Conservation (phyloP, 2,113 vertebrate genomes). For the Cacatua alba region DNA sequence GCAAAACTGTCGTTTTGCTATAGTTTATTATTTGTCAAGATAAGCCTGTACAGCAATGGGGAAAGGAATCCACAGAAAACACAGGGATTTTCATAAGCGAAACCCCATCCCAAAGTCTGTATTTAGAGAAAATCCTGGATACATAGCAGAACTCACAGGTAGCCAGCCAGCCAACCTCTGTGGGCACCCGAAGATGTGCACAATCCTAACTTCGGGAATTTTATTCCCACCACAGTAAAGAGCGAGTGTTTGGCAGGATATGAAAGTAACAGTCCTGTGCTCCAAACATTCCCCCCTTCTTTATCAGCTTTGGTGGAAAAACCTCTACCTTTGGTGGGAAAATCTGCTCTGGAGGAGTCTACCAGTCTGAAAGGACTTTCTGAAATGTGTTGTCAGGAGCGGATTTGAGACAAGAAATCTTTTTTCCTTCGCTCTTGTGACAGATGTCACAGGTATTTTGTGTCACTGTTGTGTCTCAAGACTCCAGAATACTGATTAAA, state of each 20-base stretch:
- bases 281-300: neutral
- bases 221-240: neutral
- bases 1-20: neutral
- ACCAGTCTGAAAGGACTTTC: neutral
- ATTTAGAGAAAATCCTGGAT: neutral
- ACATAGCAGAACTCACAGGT: neutral
- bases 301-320: neutral
- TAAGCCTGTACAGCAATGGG: neutral
- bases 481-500: neutral
- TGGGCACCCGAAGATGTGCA: neutral
- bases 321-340: neutral
- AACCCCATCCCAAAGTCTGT: neutral
- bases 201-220: neutral
- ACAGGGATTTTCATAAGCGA: neutral
- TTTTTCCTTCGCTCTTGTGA: neutral
- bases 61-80: neutral
- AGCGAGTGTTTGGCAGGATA: neutral
- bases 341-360: accelerated
- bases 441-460: neutral
- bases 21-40: neutral
- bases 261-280: neutral
- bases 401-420: neutral
- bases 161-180: neutral
- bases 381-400: neutral
- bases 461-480: neutral